phyloP scores from a whole-genome alignment of 2,888 invertebrate species.

The Hydraecia micacea region DNA sequence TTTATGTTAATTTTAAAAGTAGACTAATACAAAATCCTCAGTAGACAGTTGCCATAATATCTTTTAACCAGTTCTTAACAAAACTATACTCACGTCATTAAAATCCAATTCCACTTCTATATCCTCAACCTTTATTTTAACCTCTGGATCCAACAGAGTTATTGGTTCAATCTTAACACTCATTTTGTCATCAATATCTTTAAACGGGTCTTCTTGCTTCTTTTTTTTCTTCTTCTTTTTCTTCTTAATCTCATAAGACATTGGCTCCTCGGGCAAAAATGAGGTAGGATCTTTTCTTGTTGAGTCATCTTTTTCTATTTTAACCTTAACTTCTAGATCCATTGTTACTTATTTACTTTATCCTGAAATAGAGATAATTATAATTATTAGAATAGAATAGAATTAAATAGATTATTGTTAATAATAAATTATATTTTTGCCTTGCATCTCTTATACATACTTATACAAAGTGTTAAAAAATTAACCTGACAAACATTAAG shows the following conservation, averaged over 20 bases:
- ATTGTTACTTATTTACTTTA: slow-evolving; percentile 32
- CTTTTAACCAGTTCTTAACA: no score
- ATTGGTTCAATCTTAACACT: slow-evolving; percentile 59
- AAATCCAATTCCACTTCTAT: slow-evolving; percentile 87
- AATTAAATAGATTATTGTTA: no score
- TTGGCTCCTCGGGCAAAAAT: slow-evolving; percentile 84
- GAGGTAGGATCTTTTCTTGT: slow-evolving; percentile 82
- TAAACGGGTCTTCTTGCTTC: slow-evolving; percentile 83
- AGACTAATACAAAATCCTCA: background rate
- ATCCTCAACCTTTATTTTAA: slow-evolving; percentile 86
- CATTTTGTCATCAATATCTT: slow-evolving; percentile 76
- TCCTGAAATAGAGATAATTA: slow-evolving; percentile 35
- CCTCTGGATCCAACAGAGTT: slow-evolving; percentile 81
- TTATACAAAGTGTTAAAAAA: no score
- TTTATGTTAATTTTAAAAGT: no score
- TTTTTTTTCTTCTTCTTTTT: slow-evolving; percentile 86
- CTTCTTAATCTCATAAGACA: slow-evolving; percentile 84
- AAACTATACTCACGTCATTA: slow-evolving; percentile 79
- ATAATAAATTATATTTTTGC: background rate
- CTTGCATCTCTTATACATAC: background rate
- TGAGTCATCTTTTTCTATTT: slow-evolving; percentile 48
- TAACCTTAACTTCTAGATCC: slow-evolving; percentile 58
- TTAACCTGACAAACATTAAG: no score
- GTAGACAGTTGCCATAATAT: background rate
- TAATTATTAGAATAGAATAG: no score